These are phyloP conservation scores for Enteromius thamalakanensis DNA, from an alignment of 2,797 vertebrate genomes.

Conservation along the genomic window DNA sequence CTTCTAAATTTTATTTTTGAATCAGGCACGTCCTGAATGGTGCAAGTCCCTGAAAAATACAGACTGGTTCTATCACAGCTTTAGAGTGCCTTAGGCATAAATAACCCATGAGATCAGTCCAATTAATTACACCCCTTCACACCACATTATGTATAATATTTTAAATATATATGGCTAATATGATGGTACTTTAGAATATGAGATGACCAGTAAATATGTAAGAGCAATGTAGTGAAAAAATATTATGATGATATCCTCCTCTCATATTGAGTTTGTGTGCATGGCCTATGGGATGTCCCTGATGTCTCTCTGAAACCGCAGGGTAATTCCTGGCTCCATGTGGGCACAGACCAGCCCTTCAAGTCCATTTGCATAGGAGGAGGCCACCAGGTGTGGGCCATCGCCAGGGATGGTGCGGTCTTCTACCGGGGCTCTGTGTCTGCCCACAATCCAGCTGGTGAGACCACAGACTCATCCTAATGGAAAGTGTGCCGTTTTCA, in stretches of 20 bases:
- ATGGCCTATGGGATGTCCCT: not conserved
- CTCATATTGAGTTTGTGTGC: not conserved
- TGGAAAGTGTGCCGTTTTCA: not conserved
- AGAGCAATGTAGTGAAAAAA: too few species aligned
- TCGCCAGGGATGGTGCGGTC: constrained; percentile 89
- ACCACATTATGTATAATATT: not conserved
- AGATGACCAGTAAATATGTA: not conserved
- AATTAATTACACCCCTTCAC: not conserved
- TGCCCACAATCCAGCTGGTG: constrained; percentile 86
- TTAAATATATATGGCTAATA: not conserved
- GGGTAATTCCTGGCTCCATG: constrained; percentile 95
- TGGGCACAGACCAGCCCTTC: constrained; percentile 96
- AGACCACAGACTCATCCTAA: constrained; percentile 30
- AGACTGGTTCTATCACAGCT: not conserved
- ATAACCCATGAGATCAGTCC: not conserved
- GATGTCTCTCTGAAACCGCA: constrained; percentile 59
- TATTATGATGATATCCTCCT: not conserved
- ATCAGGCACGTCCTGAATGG: not conserved
- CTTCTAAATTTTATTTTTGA: not conserved
- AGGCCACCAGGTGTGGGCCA: constrained; percentile 93
- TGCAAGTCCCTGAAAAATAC: not conserved
- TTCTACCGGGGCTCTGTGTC: constrained; percentile 96
- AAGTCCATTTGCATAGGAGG: constrained; percentile 91
- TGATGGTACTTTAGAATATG: not conserved
- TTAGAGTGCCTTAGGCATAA: not conserved